Evolutionary conservation across 2,113 vertebrate species (phyloP), one percentile per base, ranked within the genome.

Genomic region (Elephantulus edwardii): DNA sequence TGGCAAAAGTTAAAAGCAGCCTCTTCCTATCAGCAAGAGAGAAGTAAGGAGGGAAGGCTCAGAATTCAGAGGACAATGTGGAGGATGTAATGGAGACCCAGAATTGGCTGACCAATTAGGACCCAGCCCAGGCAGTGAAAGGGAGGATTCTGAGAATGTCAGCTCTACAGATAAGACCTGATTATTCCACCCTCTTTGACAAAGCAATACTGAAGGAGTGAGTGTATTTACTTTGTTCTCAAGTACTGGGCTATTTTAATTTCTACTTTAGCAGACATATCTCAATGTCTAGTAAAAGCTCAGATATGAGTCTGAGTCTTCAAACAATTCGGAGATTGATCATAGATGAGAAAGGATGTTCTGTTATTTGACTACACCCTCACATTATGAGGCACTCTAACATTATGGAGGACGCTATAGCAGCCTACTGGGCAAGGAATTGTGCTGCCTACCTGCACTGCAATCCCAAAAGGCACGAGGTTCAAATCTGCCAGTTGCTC

Each of bases 1-100:
- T 80, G 66, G 64, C 74, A 80, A 71, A 81, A 86, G 79, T 86
- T 48, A 88, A 92, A 88, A 86, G 80, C 40, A 75, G 13, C 64
- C 38, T 82, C 64, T 66, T 71, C 70, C 68, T 83, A 46, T 78
- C 81, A n/a, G 52, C 28, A 38, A 50, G 70, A 93, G 71, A 92
- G 35, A 64, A 93, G n/a, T 46, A 75, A 60, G 40, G 12, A 9
- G 40, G 52, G 48, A 92, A 85, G 54, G 44, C 81, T 76, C 44
- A 16, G 77, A 81, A 50, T 70, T 66, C 19, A 58, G 84, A 88
- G 52, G 71, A 80, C 71, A 83, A 33, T 42, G 77, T 4, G 19
- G 58, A 80, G 30, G 52, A 38, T 70, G 70, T 44, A 85, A 86
- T 24, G 0, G 5, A 68, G 35, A 82, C 48, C 80, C 44, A 33